A percentile compares a stretch with the other conserved stretches of the same genome.
These are phyloP conservation scores for Monochamus saltuarius DNA, from an alignment of 1,140 invertebrate genomes.

Conservation along the genomic window DNA sequence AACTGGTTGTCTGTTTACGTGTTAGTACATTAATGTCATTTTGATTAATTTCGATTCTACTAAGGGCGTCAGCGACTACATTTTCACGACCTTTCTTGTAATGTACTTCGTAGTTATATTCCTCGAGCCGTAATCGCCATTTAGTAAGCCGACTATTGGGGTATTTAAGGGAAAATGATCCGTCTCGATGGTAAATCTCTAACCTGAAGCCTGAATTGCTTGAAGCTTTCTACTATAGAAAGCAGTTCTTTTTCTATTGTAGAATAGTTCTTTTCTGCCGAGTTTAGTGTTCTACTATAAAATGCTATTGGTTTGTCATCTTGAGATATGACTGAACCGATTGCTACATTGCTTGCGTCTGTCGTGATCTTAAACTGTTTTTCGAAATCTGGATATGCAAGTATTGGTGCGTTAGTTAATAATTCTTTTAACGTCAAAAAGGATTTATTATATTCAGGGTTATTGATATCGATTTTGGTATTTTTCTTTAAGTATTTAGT, in stretches of 20 bases:
- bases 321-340: slow-evolving; percentile 49
- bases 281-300: slow-evolving; percentile 26
- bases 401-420: slow-evolving; percentile 43
- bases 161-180: slow-evolving; percentile 27
- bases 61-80: no score
- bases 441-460: slow-evolving; percentile 11
- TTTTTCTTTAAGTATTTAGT: slow-evolving; percentile 42
- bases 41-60: no score
- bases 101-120: no score
- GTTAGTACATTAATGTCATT: no score
- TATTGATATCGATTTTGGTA: slow-evolving; percentile 8
- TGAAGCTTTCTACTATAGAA: slow-evolving; percentile 26
- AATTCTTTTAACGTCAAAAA: slow-evolving; percentile 42
- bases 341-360: slow-evolving; percentile 47
- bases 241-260: slow-evolving; percentile 42
- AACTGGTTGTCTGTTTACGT: no score
- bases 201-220: slow-evolving; percentile 35
- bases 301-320: slow-evolving; percentile 25
- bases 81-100: no score
- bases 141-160: neutral
- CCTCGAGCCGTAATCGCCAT: no score
- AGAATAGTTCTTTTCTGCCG: slow-evolving; percentile 36
- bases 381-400: slow-evolving; percentile 42
- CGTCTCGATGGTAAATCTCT: slow-evolving; percentile 46
- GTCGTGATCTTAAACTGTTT: slow-evolving; percentile 48